Percentiles rank a stretch among this genome's conserved stretches.
Evolutionary conservation across 1,140 invertebrate genomes (phyloP).

Genomic region (Sminthurinus signatus): DNA sequence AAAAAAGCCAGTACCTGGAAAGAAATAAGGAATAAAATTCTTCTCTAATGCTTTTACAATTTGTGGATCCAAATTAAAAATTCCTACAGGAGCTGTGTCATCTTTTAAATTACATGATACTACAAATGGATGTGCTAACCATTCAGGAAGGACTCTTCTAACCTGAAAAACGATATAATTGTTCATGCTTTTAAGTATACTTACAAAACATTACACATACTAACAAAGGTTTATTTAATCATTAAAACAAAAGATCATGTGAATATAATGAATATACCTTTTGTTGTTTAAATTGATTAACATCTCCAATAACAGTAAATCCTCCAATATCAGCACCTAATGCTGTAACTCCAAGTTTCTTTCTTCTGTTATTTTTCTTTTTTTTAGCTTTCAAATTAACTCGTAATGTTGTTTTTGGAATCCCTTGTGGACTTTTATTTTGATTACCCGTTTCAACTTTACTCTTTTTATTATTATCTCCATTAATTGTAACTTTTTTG

Average conservation of each 20-base stretch:
- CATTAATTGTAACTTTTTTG: not conserved
- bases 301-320: conserved; percentile 34
- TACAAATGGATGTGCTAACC: conserved; percentile 72
- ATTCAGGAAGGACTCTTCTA: conserved; percentile 70
- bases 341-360: conserved; percentile 10
- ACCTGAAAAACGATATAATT: conserved; percentile 46
- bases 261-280: conserved; percentile 39
- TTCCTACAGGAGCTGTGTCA: conserved; percentile 53
- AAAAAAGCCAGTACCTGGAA: conserved; percentile 54
- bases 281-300: conserved; percentile 17
- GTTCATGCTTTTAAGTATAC: not conserved
- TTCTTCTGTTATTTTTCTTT: conserved; percentile 9
- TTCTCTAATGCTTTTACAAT: conserved; percentile 59
- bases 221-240: not conserved
- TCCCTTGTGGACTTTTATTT: conserved; percentile 11
- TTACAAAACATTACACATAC: not conserved
- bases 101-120: conserved; percentile 64
- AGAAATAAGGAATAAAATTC: conserved; percentile 72
- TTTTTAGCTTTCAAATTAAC: not conserved
- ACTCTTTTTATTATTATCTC: conserved; percentile 9
- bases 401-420: not conserved
- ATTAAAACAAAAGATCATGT: not conserved
- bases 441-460: not conserved
- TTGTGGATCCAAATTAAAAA: conserved; percentile 55
- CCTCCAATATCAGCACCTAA: conserved; percentile 31